Percentiles rank a stretch among this genome's conserved stretches.
Evolutionary conservation across 2,888 invertebrate genomes (phyloP).

Genomic region (Xanthia togata): DNA sequence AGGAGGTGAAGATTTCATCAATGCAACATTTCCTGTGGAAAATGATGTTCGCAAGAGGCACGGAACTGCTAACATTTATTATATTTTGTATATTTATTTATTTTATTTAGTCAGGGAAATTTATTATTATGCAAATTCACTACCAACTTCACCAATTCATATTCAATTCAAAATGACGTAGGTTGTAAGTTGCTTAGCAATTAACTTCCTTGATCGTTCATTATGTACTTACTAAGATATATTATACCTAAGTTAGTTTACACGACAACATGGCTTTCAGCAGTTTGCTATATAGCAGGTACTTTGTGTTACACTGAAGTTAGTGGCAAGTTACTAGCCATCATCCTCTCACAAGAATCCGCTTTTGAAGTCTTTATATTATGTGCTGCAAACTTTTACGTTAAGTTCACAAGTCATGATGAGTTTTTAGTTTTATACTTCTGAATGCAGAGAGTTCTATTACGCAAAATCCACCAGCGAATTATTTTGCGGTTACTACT

Average conservation of each 20-base stretch:
- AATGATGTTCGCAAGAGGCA: conserved; percentile 6
- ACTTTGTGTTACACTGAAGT: conserved; percentile 11
- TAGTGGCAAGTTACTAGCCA: conserved; percentile 6
- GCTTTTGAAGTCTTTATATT: conserved; percentile 22
- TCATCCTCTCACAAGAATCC: background rate
- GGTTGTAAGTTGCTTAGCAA: background rate
- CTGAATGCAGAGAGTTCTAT: background rate
- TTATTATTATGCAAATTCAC: background rate
- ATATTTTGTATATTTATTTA: background rate
- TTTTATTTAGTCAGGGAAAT: background rate
- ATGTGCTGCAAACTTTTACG: conserved; percentile 14
- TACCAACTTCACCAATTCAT: too few species aligned
- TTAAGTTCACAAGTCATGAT: background rate
- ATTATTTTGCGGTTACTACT: background rate
- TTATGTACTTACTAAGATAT: background rate
- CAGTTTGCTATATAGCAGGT: background rate
- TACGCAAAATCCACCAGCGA: too few species aligned
- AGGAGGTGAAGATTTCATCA: conserved; percentile 32
- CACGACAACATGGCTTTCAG: background rate
- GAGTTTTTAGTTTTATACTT: background rate
- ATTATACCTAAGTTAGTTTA: background rate
- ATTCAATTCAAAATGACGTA: background rate
- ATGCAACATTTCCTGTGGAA: conserved; percentile 27
- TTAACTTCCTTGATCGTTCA: background rate
- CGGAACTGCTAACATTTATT: background rate